Evolutionary conservation across 2,113 vertebrate species (phyloP).

Genomic region (Parus major): DNA sequence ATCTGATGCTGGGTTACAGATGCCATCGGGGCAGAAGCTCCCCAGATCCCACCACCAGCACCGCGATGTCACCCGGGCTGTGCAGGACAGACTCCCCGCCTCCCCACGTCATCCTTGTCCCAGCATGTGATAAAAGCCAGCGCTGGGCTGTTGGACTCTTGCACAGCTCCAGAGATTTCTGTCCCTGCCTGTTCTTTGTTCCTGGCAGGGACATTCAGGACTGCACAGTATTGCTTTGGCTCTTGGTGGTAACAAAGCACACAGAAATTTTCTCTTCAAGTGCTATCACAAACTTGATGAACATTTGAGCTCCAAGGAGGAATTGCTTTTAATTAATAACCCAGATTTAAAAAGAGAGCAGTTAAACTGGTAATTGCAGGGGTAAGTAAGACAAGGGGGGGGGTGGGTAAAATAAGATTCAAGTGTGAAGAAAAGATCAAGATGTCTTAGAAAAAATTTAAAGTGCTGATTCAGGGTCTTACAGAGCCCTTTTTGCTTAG

Average conservation of each 20-base stretch:
- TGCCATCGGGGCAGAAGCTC: constrained; percentile 65
- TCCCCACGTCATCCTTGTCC: neutral
- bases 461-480: neutral
- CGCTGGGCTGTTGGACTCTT: neutral
- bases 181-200: neutral
- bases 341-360: neutral
- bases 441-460: neutral
- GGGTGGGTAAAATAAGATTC: neutral
- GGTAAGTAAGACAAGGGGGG: neutral
- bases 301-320: neutral
- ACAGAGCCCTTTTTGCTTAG: neutral
- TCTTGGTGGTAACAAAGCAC: neutral
- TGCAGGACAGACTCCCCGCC: neutral
- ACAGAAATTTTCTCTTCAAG: neutral
- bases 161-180: neutral
- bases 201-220: neutral
- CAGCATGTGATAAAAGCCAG: neutral
- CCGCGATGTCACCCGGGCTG: neutral
- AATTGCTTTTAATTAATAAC: neutral
- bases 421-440: neutral
- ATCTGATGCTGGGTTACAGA: constrained; percentile 72
- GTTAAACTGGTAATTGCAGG: neutral
- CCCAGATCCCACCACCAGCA: neutral
- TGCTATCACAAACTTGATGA: neutral
- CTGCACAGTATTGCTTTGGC: neutral